These are phyloP conservation scores for Anarsia innoxiella DNA, from an alignment of 2,888 invertebrate species.

Conservation along the genomic window DNA sequence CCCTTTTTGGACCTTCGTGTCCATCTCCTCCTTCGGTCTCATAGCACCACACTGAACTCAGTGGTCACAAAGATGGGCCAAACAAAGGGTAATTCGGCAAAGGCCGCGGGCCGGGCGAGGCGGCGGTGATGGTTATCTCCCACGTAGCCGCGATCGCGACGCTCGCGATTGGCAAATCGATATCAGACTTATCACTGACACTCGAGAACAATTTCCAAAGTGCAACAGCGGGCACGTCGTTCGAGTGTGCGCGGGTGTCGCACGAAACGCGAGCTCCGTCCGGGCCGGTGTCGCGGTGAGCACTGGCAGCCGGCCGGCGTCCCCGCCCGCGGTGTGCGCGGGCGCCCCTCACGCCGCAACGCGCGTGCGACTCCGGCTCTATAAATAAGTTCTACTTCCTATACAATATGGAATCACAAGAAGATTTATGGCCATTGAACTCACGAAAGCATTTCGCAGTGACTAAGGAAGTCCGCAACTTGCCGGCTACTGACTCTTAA, in stretches of 20 bases:
- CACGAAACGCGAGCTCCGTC: conserved; percentile 9
- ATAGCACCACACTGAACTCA: conserved; percentile 37
- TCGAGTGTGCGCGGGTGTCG: conserved; percentile 14
- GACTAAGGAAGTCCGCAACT: conserved; percentile 35
- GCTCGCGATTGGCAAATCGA: conserved; percentile 52
- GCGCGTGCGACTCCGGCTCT: conserved; percentile 35
- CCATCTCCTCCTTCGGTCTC: conserved; percentile 63
- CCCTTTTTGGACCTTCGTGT: conserved; percentile 60
- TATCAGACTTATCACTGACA: conserved; percentile 60
- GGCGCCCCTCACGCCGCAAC: conserved; percentile 21
- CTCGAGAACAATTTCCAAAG: conserved; percentile 46
- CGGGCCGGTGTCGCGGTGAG: conserved; percentile 28
- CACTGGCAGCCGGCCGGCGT: conserved; percentile 43
- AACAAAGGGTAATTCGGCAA: too few species aligned
- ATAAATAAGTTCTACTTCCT: conserved; percentile 69
- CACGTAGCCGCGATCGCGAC: conserved; percentile 31
- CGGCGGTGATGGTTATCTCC: conserved; percentile 42
- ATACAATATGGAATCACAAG: conserved; percentile 56
- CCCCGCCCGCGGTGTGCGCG: conserved; percentile 28
- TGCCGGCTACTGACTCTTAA: conserved; percentile 4
- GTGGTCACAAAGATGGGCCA: too few species aligned
- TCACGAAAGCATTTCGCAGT: conserved; percentile 53
- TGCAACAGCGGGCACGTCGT: conserved; percentile 36
- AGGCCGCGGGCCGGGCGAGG: conserved; percentile 43
- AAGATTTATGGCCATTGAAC: conserved; percentile 70